phyloP scores from a whole-genome alignment of 2,888 invertebrate species.

The Rhyacophila evoluta region DNA sequence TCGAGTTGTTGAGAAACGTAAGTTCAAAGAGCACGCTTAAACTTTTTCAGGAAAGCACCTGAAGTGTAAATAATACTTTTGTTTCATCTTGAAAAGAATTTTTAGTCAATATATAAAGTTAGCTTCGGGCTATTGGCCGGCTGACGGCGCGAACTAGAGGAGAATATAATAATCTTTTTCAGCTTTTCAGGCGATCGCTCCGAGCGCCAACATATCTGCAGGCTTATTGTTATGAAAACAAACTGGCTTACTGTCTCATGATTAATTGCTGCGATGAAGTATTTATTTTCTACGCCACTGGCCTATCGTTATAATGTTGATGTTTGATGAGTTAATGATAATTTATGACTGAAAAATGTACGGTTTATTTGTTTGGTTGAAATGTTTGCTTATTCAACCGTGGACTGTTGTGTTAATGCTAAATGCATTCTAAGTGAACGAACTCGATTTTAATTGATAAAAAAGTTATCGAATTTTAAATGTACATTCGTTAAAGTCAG shows the following conservation, averaged over 20 bases:
- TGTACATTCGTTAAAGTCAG: too few relatives aligned
- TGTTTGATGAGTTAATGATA: constrained; percentile 20
- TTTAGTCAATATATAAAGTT: constrained; percentile 45
- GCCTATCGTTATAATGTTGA: not conserved
- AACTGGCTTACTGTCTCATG: not conserved
- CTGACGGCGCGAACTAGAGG: constrained; percentile 14
- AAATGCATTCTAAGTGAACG: too few relatives aligned
- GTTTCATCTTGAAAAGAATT: constrained; percentile 51
- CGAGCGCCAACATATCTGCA: constrained; percentile 7
- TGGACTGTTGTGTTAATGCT: too few relatives aligned
- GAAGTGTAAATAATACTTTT: constrained; percentile 52
- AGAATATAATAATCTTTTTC: not conserved
- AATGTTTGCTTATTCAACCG: too few relatives aligned
- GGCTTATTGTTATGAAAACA: constrained; percentile 14
- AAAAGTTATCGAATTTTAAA: too few relatives aligned
- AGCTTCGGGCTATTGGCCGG: constrained; percentile 39
- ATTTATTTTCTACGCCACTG: constrained; percentile 15
- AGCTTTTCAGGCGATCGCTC: not conserved
- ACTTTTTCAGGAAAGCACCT: constrained; percentile 28
- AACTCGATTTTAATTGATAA: too few relatives aligned
- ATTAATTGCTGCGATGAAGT: not conserved
- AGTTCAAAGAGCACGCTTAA: not conserved
- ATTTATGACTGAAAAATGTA: not conserved
- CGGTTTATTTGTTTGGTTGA: too few relatives aligned
- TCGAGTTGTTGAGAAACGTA: not conserved